Percentiles rank a stretch among this genome's conserved stretches.
Evolutionary conservation across 2,888 invertebrate species (phyloP).

Genomic region (Gibbula magus): DNA sequence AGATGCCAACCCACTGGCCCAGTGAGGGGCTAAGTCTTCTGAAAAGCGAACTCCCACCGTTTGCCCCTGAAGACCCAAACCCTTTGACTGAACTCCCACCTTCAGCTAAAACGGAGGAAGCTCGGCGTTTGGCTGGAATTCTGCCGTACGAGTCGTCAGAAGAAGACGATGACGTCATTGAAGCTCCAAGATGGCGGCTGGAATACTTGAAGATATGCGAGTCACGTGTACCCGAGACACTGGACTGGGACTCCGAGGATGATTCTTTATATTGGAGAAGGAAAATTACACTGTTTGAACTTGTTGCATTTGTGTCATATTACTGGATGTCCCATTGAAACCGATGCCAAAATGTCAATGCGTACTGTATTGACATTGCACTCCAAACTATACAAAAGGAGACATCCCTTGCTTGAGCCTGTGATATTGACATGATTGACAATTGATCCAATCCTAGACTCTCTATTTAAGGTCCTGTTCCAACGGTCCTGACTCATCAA

Average conservation of each 20-base stretch:
- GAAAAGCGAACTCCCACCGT: background rate
- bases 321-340: background rate
- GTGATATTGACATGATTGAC: no score
- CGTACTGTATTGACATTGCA: no score
- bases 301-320: background rate
- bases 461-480: no score
- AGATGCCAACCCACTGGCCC: conserved; percentile 64
- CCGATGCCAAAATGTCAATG: no score
- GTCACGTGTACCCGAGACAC: background rate
- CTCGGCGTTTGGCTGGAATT: conserved; percentile 35
- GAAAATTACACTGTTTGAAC: background rate
- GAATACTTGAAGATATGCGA: background rate
- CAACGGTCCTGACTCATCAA: no score
- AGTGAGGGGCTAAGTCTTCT: conserved; percentile 52
- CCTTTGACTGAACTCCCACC: conserved; percentile 40
- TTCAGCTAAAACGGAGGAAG: conserved; percentile 43
- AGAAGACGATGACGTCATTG: background rate
- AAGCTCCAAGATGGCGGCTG: background rate
- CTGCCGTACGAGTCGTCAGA: conserved; percentile 24
- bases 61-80: conserved; percentile 15
- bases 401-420: no score
- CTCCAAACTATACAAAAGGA: no score
- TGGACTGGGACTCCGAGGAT: background rate
- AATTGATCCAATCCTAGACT: no score
- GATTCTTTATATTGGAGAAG: background rate